These are phyloP conservation scores for Acropternis orthonyx DNA, from an alignment of 2,797 vertebrate genomes.

Conservation along the genomic window DNA sequence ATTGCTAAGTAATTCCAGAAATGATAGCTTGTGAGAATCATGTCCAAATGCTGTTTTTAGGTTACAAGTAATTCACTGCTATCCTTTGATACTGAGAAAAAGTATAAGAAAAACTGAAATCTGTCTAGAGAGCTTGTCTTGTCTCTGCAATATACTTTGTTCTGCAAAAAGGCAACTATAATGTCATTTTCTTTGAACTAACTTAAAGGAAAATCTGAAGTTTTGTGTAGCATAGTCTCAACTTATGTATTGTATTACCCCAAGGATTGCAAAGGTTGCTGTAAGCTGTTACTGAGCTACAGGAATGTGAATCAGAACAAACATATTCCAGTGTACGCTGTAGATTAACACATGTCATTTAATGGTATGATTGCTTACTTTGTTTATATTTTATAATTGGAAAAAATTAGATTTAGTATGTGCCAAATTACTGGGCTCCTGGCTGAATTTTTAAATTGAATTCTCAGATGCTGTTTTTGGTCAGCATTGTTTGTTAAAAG, in stretches of 20 bases:
- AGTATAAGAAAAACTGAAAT: background rate
- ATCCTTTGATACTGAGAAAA: background rate
- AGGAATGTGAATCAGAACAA: background rate
- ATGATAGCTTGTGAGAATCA: background rate
- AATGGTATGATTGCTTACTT: background rate
- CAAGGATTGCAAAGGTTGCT: background rate
- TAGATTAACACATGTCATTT: background rate
- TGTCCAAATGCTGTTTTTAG: background rate
- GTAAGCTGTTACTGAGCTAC: background rate
- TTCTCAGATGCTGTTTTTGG: constrained; percentile 48
- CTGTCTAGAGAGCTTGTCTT: background rate
- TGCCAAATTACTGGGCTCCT: background rate
- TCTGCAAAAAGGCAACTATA: background rate
- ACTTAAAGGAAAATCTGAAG: background rate
- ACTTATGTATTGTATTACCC: background rate
- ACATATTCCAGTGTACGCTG: background rate
- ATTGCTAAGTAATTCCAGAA: background rate
- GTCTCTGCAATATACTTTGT: background rate
- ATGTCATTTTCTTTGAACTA: background rate
- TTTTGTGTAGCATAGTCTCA: background rate
- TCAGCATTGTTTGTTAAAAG: constrained; percentile 12
- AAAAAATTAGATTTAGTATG: background rate
- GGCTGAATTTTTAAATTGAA: background rate
- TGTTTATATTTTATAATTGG: background rate
- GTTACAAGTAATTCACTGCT: background rate